Evolutionary conservation across 1,140 invertebrate genomes (phyloP).

Genomic region (Hydropsyche tenuis): DNA sequence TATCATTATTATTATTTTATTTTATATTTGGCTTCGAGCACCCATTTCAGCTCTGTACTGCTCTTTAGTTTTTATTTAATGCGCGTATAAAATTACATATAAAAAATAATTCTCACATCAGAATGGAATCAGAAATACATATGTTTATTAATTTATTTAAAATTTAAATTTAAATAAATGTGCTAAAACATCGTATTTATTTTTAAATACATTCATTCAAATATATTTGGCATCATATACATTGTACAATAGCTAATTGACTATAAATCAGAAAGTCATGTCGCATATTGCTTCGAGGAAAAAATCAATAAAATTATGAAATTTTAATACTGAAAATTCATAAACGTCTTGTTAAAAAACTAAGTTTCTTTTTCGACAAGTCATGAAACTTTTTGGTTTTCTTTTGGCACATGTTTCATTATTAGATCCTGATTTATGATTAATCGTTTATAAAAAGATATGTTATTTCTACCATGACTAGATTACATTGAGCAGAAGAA

Average conservation of each 20-base stretch:
- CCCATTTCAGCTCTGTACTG: slow-evolving; percentile 41
- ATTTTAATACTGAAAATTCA: slow-evolving; percentile 24
- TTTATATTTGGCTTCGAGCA: slow-evolving; percentile 38
- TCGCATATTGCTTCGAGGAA: slow-evolving; percentile 33
- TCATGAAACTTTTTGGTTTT: slow-evolving; percentile 22
- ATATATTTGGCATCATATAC: slow-evolving; percentile 37
- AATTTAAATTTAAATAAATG: slow-evolving; percentile 21
- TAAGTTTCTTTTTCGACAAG: neutral
- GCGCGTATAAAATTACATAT: slow-evolving; percentile 37
- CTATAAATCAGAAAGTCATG: slow-evolving; percentile 33
- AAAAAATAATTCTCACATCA: slow-evolving; percentile 39
- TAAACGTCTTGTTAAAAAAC: neutral
- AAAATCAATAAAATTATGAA: slow-evolving; percentile 17
- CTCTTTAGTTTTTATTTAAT: slow-evolving; percentile 28
- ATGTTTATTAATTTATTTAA: slow-evolving; percentile 11
- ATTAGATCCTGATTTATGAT: slow-evolving; percentile 32
- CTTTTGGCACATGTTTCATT: slow-evolving; percentile 46
- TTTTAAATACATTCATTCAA: slow-evolving; percentile 15
- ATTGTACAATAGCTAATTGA: slow-evolving; percentile 40
- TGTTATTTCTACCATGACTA: slow-evolving; percentile 51
- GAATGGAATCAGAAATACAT: slow-evolving; percentile 32
- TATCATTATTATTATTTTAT: slow-evolving; percentile 24
- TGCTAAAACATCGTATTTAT: slow-evolving; percentile 12
- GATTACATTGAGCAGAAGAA: slow-evolving; percentile 50
- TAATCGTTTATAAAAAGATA: slow-evolving; percentile 42